These are phyloP conservation scores for Metaphire vulgaris DNA, from an alignment of 1,140 invertebrate genomes.

Conservation along the genomic window DNA sequence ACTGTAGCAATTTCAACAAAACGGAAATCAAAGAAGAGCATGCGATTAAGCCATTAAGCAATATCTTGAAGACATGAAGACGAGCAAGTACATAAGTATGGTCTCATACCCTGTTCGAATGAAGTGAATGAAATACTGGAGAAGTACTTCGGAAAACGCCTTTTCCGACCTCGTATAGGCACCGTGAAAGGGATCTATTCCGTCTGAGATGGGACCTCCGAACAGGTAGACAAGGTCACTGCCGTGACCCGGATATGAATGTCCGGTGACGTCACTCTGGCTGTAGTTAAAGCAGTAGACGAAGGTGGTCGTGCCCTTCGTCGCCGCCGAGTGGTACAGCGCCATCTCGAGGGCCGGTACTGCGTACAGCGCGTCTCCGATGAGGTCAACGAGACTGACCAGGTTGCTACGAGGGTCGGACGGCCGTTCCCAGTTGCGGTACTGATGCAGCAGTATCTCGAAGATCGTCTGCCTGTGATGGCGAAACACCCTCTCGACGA, in stretches of 20 bases:
- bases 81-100: not conserved
- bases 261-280: not conserved
- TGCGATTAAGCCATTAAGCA: no score
- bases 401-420: slow-evolving; percentile 40
- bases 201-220: slow-evolving; percentile 74
- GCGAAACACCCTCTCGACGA: slow-evolving; percentile 77
- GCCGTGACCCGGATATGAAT: slow-evolving; percentile 80
- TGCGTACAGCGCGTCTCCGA: slow-evolving; percentile 80
- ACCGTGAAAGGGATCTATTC: slow-evolving; percentile 29
- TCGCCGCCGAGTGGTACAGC: slow-evolving; percentile 58
- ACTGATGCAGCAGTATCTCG: slow-evolving; percentile 93
- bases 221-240: slow-evolving; percentile 89
- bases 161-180: slow-evolving; percentile 62
- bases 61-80: no score
- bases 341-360: slow-evolving; percentile 79
- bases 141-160: slow-evolving; percentile 79
- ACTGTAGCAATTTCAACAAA: no score
- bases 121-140: slow-evolving; percentile 94
- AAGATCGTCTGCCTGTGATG: slow-evolving; percentile 92
- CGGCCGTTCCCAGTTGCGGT: slow-evolving; percentile 84
- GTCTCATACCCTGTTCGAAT: slow-evolving; percentile 76
- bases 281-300: not conserved
- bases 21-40: no score
- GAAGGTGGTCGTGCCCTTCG: not conserved
- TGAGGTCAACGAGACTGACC: slow-evolving; percentile 80